A percentile compares a stretch with the other conserved stretches of the same genome.
phyloP scores from a whole-genome alignment of 2,113 vertebrate genomes.

The Phrynocephalus versicolor region DNA sequence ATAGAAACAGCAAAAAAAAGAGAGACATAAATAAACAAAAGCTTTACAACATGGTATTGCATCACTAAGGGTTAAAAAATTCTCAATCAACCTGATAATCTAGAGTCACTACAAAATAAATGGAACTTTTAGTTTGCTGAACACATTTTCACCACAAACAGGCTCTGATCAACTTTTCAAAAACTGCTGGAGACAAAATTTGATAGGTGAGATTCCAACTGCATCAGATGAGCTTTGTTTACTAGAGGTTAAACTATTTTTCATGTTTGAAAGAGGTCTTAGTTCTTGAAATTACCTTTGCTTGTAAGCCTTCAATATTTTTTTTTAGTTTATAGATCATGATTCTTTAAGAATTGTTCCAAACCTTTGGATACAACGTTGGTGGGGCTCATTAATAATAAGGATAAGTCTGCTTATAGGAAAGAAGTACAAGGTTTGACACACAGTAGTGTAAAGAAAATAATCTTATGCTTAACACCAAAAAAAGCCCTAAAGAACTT shows the following conservation, averaged over 20 bases:
- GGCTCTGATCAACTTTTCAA: neutral
- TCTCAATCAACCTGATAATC: neutral
- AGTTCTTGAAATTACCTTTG: slow-evolving; percentile 27
- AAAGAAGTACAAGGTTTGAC: too few species aligned
- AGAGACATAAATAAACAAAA: too few species aligned
- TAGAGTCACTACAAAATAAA: neutral
- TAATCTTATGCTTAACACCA: too few species aligned
- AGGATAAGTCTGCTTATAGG: too few species aligned
- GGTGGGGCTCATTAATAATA: too few species aligned
- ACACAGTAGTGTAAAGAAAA: too few species aligned
- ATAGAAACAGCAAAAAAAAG: too few species aligned
- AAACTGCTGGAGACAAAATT: neutral
- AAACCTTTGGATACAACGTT: slow-evolving; percentile 13
- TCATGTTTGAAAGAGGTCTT: neutral
- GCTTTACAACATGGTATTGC: too few species aligned
- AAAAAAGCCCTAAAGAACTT: too few species aligned
- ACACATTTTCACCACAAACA: neutral
- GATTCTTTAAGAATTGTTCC: slow-evolving; percentile 12
- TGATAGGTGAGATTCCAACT: neutral
- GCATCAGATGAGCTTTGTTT: neutral
- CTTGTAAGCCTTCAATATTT: slow-evolving; percentile 28
- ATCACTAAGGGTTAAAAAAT: neutral
- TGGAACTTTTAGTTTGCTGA: neutral
- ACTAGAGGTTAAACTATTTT: slow-evolving; percentile 8
- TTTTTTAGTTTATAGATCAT: slow-evolving; percentile 25